Evolutionary conservation across 2,888 invertebrate species (phyloP), one percentile per base, ranked within the genome.

Genomic region (Balanococcus diminutus): DNA sequence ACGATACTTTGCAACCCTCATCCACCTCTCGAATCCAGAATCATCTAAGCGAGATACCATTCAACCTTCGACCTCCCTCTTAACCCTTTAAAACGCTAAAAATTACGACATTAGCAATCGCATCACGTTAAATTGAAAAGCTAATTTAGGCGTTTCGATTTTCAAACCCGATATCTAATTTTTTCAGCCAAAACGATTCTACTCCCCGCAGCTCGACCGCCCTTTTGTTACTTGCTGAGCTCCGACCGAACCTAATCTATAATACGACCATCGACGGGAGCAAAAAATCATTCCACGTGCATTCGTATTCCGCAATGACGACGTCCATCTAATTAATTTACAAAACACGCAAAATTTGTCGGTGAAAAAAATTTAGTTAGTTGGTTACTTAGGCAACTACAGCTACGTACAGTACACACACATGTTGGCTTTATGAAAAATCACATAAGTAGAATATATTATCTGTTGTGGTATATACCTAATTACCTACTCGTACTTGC

Each of bases 341-440:
- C 61, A 22, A 61, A 61, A 61, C 61, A 61, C 61, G 61, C 61
- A 11, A 61, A 61, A 61, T 61, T 61, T 25, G 46, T 4, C 14
- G 9, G 25, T 9, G n/a, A 22, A 61, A 61, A 61, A 61, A 61
- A 61, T 61, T 61, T 61, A 61, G 25, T 61, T 61, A 61, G 22
- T 25, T 61, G 61, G 61, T 61, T 61, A 61, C 61, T 61, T 61
- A 61, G 61, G 61, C 61, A 61, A 61, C 61, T 61, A 61, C 61
- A 6, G n/a, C n/a, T n/a, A n/a, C n/a, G n/a, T n/a, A n/a, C n/a
- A n/a, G n/a, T 11, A 61, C 22, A 25, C 61, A 61, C 61, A 46
- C 46, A 3, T 46, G 46, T 46, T 46, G n/a, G n/a, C 11, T 16
- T 11, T 39, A 39, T 2, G 46, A 46, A 46, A 46, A 46, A 46